Base-by-base conservation (phyloP, 35 echinoderm and acorn worm genomes). In the Lytechinus pictus region DNA sequence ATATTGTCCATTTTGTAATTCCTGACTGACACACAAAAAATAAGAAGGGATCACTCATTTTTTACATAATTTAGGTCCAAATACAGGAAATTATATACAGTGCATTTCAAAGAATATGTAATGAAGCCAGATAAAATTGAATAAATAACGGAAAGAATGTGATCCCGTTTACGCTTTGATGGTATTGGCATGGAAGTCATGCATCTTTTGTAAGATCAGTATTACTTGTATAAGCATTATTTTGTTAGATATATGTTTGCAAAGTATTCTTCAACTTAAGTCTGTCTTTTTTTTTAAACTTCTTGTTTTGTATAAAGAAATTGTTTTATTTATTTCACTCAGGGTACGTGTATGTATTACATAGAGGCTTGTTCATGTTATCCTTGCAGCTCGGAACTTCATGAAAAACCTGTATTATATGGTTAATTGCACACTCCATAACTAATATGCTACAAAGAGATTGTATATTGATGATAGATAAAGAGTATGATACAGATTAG, bases 181-280 rank as follows among this genome's bases (percentile, higher is more conserved):
- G 21, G 66, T n/a, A 79, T 24, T 16, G 19, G 21, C 6, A 24
- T 79, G 0, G 66, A 79, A 24, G 8, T 79, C 66, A 79, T 79
- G 14, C 14, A 21, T 71, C 24, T 16, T 5, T 24, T 79, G 19
- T 79, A 5, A 79, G 14, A 24, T 24, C 66, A 79, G 66, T 79
- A 79, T 79, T 79, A 79, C 66, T 79, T 24, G 6, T 79, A 79
- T 79, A 79, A 79, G 66, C 66, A 79, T 79, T 79, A 79, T 79
- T 79, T 8, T 79, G 66, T 79, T 79, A 79, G 66, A 79, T 79
- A n/a, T 79, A 79, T 79, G 66, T 79, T 79, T 79, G 66, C 66
- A 44, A 24, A n/a, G 19, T 79, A 79, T 79, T 24, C 19, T 79
- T n/a, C 19, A 79, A 24, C 66, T 19, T 79, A n/a, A 24, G n/a